A percentile compares a stretch with the other conserved stretches of the same genome.
phyloP scores from a whole-genome alignment of 2,113 vertebrate genomes.

The Muscicapa adusta region DNA sequence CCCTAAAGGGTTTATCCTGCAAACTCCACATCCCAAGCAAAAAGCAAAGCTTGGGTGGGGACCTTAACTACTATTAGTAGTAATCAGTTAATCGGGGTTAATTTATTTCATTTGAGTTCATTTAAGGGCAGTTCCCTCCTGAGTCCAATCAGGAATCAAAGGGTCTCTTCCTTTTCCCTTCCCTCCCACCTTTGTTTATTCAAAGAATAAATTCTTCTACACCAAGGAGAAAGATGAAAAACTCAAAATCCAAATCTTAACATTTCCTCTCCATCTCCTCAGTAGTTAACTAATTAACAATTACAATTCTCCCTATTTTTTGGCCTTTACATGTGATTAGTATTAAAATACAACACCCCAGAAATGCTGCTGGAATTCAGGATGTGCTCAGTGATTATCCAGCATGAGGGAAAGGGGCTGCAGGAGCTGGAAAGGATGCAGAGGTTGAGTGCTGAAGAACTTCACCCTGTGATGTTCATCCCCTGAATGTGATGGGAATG shows the following conservation, averaged over 20 bases:
- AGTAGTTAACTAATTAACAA: not conserved
- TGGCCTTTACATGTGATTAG: not conserved
- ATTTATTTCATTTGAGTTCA: not conserved
- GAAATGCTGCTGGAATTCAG: not conserved
- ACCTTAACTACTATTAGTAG: not conserved
- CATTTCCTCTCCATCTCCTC: not conserved
- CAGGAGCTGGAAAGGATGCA: not conserved
- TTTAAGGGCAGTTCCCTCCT: not conserved
- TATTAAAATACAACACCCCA: not conserved
- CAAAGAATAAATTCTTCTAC: not conserved
- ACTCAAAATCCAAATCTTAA: not conserved
- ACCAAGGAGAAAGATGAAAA: not conserved
- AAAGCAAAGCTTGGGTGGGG: rapidly evolving
- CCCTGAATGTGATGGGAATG: not conserved
- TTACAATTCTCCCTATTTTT: not conserved
- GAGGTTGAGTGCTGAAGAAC: not conserved
- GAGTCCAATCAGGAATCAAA: not conserved
- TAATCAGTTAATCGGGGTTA: not conserved
- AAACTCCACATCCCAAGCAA: rapidly evolving
- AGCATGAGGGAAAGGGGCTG: not conserved
- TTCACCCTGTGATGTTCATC: too few relatives aligned
- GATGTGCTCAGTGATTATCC: too few relatives aligned
- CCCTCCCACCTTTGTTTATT: not conserved
- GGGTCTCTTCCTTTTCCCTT: too few relatives aligned
- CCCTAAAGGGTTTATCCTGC: not conserved